Base-by-base conservation (phyloP, 2,888 invertebrate genomes). In the Pardosa pseudoannulata region DNA sequence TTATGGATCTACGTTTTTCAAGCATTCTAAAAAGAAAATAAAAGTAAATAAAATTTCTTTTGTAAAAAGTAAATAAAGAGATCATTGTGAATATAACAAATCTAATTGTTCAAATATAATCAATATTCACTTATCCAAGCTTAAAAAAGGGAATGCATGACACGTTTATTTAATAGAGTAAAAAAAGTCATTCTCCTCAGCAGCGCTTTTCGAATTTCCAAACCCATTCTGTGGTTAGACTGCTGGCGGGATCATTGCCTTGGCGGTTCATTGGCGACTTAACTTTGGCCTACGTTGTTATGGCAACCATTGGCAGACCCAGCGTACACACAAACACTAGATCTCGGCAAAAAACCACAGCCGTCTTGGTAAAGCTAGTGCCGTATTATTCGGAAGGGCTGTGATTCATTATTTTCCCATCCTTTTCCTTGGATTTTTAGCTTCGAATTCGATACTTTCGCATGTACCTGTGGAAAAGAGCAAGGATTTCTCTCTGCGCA, bases 301-400 rank as follows among this genome's bases (percentile, higher is more conserved):
- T 81, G 74, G 81, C 62, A 81, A 81, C 81, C 81, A 74, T 75
- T 50, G 41, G 75, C 56, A 41, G 50, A 39, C 19, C 67, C 70
- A 75, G 56, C 75, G 70, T 75, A 81, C 81, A 81, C 81, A 81
- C 81, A 81, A 81, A 81, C 74, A 81, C 68, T 13, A 74, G 74
- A 50, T 36, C 81, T 75, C 75, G 23, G 81, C 70, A 81, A 81
- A 81, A 81, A 81, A 75, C 67, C 74, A 23, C 36, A 13, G 36
- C 56, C 9, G 31, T 62, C 41, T 5, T 16, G 5, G 19, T 56
- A 23, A 23, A 3, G 56, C 56, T 19, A 16, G 6, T 16, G 56
- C 23, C 16, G 56, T 23, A 6, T 56, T 23, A 23, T 16, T 56
- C 11, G 9, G 2, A 2, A 23, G 23, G n/a, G 23, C 11, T 23